Evolutionary conservation across 1,140 invertebrate genomes (phyloP).

Genomic region (Chelonus insularis): DNA sequence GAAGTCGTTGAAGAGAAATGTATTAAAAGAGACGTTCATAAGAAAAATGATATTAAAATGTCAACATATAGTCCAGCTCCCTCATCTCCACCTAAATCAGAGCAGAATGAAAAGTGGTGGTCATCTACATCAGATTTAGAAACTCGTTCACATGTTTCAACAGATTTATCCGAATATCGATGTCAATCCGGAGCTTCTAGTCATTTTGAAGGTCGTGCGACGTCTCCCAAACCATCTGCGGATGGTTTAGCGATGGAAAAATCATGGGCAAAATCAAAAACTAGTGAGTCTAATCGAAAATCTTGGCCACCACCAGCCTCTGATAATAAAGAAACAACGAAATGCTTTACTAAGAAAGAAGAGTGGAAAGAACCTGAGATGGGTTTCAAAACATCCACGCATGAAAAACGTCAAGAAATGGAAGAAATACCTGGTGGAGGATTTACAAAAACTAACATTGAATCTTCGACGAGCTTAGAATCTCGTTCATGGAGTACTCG

Average conservation of each 20-base stretch:
- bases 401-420: constrained; percentile 45
- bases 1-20: constrained; percentile 35
- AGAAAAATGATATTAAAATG: constrained; percentile 35
- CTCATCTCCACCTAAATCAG: constrained; percentile 30
- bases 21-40: constrained; percentile 33
- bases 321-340: constrained; percentile 32
- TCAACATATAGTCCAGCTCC: constrained; percentile 13
- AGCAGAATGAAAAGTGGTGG: constrained; percentile 35
- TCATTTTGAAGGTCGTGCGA: constrained; percentile 35
- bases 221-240: constrained; percentile 61
- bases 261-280: constrained; percentile 62
- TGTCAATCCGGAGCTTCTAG: constrained; percentile 42
- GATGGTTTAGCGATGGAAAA: constrained; percentile 68
- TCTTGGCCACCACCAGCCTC: constrained; percentile 57
- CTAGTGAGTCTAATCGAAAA: constrained; percentile 57
- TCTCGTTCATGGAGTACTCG: constrained; percentile 50
- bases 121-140: constrained; percentile 46
- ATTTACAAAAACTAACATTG: constrained; percentile 47
- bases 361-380: constrained; percentile 47
- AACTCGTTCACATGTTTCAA: constrained; percentile 45
- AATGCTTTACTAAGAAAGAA: constrained; percentile 38
- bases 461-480: constrained; percentile 48
- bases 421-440: constrained; percentile 45
- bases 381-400: constrained; percentile 47
- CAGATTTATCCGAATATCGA: constrained; percentile 42